Percentiles rank a stretch among this genome's conserved stretches.
Evolutionary conservation across 92 coral and sea anemone genomes (phyloP).

Genomic region (Actinernus sp.): DNA sequence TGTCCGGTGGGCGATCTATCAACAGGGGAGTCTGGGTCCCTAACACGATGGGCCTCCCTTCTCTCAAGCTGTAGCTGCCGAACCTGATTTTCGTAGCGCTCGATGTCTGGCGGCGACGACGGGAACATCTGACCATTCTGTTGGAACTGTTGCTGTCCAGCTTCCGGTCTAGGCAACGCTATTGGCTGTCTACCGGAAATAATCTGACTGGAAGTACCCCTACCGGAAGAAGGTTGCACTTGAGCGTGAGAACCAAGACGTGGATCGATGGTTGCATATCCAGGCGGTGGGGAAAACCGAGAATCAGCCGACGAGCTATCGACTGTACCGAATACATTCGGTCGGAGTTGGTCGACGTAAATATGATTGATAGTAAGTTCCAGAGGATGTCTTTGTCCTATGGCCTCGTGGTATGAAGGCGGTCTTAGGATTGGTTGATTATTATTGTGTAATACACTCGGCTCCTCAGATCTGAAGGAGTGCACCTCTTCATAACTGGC

Average conservation of each 20-base stretch:
- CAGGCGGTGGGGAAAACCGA: slow-evolving; percentile 59
- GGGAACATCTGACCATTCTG: slow-evolving; percentile 28
- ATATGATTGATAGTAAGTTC: slow-evolving; percentile 61
- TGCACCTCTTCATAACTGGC: slow-evolving; percentile 57
- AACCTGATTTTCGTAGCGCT: slow-evolving; percentile 65
- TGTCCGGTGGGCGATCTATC: neutral
- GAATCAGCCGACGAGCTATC: slow-evolving; percentile 37
- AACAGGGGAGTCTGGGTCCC: neutral
- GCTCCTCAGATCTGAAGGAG: slow-evolving; percentile 87
- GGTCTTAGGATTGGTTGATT: slow-evolving; percentile 66
- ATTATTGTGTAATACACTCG: slow-evolving; percentile 53
- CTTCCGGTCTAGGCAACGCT: slow-evolving; percentile 49
- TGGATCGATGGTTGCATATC: slow-evolving; percentile 62
- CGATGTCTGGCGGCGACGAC: slow-evolving; percentile 53
- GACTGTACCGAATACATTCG: slow-evolving; percentile 26
- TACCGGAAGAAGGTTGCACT: slow-evolving; percentile 27
- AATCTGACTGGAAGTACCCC: slow-evolving; percentile 34
- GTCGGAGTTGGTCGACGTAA: slow-evolving; percentile 44
- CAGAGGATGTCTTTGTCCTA: slow-evolving; percentile 55
- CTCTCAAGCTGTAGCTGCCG: slow-evolving; percentile 79
- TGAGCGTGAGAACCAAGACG: slow-evolving; percentile 26
- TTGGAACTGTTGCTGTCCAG: slow-evolving; percentile 20
- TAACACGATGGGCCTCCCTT: slow-evolving; percentile 38
- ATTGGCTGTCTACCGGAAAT: slow-evolving; percentile 60
- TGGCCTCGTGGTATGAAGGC: slow-evolving; percentile 86